These are phyloP conservation scores for Auanema freiburgensis DNA, from an alignment of 2,888 invertebrate species.

Conservation along the genomic window DNA sequence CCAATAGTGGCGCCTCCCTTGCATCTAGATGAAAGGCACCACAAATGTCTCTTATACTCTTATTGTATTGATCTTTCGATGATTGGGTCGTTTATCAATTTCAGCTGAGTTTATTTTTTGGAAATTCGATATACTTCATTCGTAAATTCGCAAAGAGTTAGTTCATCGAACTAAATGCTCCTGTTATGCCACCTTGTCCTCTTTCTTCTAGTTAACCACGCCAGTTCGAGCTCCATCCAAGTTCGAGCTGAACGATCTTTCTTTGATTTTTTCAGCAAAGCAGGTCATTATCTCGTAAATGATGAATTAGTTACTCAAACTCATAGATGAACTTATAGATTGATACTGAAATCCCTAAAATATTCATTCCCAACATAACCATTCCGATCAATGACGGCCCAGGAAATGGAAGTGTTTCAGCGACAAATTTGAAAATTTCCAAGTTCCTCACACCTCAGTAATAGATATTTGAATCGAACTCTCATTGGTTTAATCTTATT, in stretches of 20 bases:
- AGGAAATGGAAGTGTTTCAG: slow-evolving; percentile 44
- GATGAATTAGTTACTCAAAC: neutral
- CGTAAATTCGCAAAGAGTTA: too few species aligned
- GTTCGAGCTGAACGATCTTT: slow-evolving; percentile 13
- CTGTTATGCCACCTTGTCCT: neutral
- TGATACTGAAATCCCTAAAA: slow-evolving; percentile 53
- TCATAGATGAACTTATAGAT: slow-evolving; percentile 28
- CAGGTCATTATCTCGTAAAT: slow-evolving; percentile 37
- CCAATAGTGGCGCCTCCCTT: too few species aligned
- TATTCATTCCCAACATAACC: slow-evolving; percentile 46
- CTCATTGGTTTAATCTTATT: slow-evolving; percentile 7
- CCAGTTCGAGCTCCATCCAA: slow-evolving; percentile 2
- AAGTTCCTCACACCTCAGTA: slow-evolving; percentile 50
- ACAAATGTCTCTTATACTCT: too few species aligned
- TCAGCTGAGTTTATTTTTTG: too few species aligned
- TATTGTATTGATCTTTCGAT: too few species aligned
- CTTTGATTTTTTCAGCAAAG: slow-evolving; percentile 41
- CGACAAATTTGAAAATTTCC: slow-evolving; percentile 42
- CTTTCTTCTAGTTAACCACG: neutral
- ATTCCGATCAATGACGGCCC: slow-evolving; percentile 50
- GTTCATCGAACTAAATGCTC: too few species aligned
- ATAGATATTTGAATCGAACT: slow-evolving; percentile 2
- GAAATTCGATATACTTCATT: too few species aligned
- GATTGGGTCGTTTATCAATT: too few species aligned
- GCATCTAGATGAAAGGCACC: too few species aligned